Evolutionary conservation across 2,888 invertebrate species (phyloP).

Genomic region (Chaetoderma sp.): DNA sequence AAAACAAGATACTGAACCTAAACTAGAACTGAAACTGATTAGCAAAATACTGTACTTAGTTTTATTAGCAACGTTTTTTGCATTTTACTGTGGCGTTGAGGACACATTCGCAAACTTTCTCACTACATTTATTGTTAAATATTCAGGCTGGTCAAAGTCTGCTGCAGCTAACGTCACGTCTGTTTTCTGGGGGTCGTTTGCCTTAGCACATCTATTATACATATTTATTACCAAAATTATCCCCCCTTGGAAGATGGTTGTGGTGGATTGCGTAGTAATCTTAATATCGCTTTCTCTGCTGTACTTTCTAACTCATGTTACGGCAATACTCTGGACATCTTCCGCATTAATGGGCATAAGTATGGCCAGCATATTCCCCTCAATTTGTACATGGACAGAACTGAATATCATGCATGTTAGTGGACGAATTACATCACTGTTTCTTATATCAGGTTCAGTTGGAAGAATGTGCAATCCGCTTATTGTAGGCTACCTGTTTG

Average conservation of each 20-base stretch:
- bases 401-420: not conserved
- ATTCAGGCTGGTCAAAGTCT: slow-evolving; percentile 55
- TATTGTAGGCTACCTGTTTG: slow-evolving; percentile 2
- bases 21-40: slow-evolving; percentile 15
- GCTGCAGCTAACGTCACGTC: slow-evolving; percentile 62
- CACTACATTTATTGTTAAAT: slow-evolving; percentile 60
- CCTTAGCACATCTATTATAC: slow-evolving; percentile 62
- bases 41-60: slow-evolving; percentile 53
- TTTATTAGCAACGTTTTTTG: slow-evolving; percentile 60
- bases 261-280: slow-evolving; percentile 52
- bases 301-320: not conserved
- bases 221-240: slow-evolving; percentile 63
- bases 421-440: not conserved
- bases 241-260: slow-evolving; percentile 60
- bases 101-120: slow-evolving; percentile 66
- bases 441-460: not conserved
- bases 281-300: slow-evolving; percentile 5
- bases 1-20: slow-evolving; percentile 9
- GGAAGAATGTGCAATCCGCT: not conserved
- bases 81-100: slow-evolving; percentile 67
- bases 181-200: slow-evolving; percentile 69
- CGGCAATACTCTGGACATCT: not conserved
- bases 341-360: not conserved
- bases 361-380: slow-evolving; percentile 1
- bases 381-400: not conserved